phyloP scores from a whole-genome alignment of 2,888 invertebrate species.

The Cremastinae sp. region DNA sequence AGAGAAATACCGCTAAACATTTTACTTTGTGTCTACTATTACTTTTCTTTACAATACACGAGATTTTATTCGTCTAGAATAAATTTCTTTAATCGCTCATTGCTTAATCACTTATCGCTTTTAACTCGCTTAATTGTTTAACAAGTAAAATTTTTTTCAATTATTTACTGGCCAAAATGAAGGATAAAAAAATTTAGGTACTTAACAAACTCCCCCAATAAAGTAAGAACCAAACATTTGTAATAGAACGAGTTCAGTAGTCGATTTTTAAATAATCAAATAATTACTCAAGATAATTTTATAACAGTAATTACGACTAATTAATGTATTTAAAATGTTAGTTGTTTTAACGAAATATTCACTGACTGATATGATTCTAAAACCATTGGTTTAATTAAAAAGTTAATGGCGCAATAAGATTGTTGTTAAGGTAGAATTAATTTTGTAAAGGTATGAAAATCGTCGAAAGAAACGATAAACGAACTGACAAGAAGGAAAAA shows the following conservation, averaged over 20 bases:
- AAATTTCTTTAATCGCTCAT: slow-evolving; percentile 63
- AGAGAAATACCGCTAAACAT: background rate
- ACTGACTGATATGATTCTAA: too few species aligned
- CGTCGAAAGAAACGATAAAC: background rate
- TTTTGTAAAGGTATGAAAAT: background rate
- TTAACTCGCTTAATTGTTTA: slow-evolving; percentile 71
- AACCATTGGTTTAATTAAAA: too few species aligned
- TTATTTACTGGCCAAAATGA: background rate
- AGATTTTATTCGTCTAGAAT: background rate
- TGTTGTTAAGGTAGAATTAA: too few species aligned
- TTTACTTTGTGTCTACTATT: too few species aligned
- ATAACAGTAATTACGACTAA: too few species aligned
- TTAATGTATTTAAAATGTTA: too few species aligned
- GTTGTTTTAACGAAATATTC: too few species aligned
- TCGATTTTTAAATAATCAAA: too few species aligned
- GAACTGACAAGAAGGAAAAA: background rate
- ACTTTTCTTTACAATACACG: slow-evolving; percentile 20
- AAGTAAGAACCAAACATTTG: too few species aligned
- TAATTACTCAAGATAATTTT: too few species aligned
- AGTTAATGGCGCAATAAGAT: too few species aligned
- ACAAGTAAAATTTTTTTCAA: slow-evolving; percentile 61
- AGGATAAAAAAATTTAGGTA: background rate
- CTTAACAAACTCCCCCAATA: background rate
- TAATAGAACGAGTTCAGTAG: too few species aligned
- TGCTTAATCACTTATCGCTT: slow-evolving; percentile 74